A percentile compares a stretch with the other conserved stretches of the same genome.
phyloP scores from a whole-genome alignment of 2,113 vertebrate genomes.

The Etia nguti region DNA sequence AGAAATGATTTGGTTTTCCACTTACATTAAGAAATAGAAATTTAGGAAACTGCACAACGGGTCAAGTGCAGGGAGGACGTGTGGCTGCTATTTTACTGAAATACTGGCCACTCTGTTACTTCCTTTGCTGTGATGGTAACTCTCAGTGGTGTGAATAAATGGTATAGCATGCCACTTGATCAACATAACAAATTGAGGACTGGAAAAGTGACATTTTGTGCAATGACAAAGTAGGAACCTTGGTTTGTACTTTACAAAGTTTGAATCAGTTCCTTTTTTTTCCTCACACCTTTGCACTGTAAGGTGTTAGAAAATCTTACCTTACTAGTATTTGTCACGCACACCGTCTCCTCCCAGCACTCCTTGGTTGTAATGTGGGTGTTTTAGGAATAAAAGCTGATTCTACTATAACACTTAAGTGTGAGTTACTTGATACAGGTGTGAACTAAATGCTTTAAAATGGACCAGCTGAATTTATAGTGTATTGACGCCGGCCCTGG shows the following conservation, averaged over 20 bases:
- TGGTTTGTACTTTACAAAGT: neutral
- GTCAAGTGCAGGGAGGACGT: neutral
- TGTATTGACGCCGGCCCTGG: neutral
- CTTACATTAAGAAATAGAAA: neutral
- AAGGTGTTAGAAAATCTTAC: neutral
- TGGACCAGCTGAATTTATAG: neutral
- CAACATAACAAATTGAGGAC: neutral
- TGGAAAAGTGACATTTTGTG: neutral
- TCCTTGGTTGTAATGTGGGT: neutral
- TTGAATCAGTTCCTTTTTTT: rapidly evolving
- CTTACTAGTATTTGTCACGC: neutral
- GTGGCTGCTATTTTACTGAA: neutral
- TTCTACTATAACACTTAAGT: neutral
- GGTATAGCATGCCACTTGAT: neutral
- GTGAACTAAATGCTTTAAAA: conserved; percentile 10
- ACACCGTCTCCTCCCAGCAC: neutral
- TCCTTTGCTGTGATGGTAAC: neutral
- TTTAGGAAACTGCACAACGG: neutral
- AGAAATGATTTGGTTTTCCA: neutral
- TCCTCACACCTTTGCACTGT: neutral
- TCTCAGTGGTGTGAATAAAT: neutral
- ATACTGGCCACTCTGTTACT: neutral
- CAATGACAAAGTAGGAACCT: neutral
- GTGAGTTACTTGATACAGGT: neutral
- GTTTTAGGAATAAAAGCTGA: neutral